phyloP scores from a whole-genome alignment of 2,113 vertebrate species.

The Psettodes erumei region DNA sequence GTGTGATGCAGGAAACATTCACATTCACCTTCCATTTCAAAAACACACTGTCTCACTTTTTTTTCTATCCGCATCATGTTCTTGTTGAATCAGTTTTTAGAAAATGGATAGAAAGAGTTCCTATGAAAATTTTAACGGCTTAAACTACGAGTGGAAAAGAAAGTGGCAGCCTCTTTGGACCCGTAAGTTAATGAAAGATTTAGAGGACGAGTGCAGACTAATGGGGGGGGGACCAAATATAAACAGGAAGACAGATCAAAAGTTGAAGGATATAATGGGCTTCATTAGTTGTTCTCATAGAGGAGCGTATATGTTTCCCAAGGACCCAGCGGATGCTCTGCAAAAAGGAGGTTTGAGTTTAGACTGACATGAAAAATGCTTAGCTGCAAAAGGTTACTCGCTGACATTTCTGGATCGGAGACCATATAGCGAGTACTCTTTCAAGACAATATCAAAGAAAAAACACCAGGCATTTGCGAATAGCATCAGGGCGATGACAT shows the following conservation, averaged over 20 bases:
- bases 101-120: slow-evolving; percentile 61
- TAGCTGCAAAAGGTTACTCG: slow-evolving; percentile 26
- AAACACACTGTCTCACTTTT: neutral
- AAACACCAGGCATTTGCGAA: neutral
- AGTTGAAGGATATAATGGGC: slow-evolving; percentile 21
- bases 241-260: slow-evolving; percentile 45
- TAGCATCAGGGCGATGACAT: slow-evolving; percentile 23
- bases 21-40: slow-evolving; percentile 14
- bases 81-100: slow-evolving; percentile 51
- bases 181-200: slow-evolving; percentile 69
- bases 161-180: slow-evolving; percentile 46
- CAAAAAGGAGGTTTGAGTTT: slow-evolving; percentile 2
- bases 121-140: slow-evolving; percentile 71
- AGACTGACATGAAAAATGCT: neutral
- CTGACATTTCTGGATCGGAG: slow-evolving; percentile 49
- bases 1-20: slow-evolving; percentile 16
- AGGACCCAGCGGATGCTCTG: neutral
- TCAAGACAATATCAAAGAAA: neutral
- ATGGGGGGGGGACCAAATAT: slow-evolving; percentile 33
- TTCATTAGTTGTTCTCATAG: neutral
- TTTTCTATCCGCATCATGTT: slow-evolving; percentile 27
- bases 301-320: neutral
- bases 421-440: neutral
- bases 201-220: slow-evolving; percentile 32
- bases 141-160: slow-evolving; percentile 62